These are phyloP conservation scores for Thymelicus lineola DNA, from an alignment of 2,888 invertebrate species.

Conservation along the genomic window DNA sequence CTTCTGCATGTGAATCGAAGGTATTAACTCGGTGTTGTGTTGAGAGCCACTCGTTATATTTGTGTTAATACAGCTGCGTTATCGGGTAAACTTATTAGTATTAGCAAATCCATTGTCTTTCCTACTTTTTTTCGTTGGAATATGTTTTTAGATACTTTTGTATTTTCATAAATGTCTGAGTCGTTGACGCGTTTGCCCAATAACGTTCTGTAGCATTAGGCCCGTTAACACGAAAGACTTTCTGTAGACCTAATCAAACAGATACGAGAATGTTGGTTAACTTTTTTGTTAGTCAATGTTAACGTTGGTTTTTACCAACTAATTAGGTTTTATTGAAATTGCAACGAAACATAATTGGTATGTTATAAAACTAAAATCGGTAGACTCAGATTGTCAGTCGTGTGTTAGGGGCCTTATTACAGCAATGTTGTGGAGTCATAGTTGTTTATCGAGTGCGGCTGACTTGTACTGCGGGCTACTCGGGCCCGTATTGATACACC, in stretches of 20 bases:
- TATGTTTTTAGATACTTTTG: neutral
- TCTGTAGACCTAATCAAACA: neutral
- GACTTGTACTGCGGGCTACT: conserved; percentile 16
- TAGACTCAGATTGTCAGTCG: neutral
- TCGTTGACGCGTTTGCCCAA: neutral
- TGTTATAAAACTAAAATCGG: neutral
- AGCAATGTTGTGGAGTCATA: conserved; percentile 48
- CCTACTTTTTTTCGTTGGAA: too few relatives aligned
- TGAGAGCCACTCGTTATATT: neutral
- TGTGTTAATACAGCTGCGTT: conserved; percentile 21
- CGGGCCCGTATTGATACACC: too few relatives aligned
- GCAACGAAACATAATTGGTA: too few relatives aligned
- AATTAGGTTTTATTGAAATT: neutral
- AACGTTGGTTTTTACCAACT: neutral
- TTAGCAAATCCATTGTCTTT: too few relatives aligned
- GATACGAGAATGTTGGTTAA: too few relatives aligned
- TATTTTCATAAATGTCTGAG: neutral
- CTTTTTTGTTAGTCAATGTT: too few relatives aligned
- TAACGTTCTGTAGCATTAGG: conserved; percentile 23
- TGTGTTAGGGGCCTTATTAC: conserved; percentile 25
- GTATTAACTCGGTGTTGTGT: conserved; percentile 39
- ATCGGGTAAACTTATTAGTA: neutral
- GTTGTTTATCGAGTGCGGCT: conserved; percentile 21
- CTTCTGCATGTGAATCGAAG: conserved; percentile 1
- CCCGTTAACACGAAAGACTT: neutral